A percentile compares a stretch with the other conserved stretches of the same genome.
Evolutionary conservation across 53 echinoderm and acorn worm genomes (phyloP).

Genomic region (Echinarachnius parma): DNA sequence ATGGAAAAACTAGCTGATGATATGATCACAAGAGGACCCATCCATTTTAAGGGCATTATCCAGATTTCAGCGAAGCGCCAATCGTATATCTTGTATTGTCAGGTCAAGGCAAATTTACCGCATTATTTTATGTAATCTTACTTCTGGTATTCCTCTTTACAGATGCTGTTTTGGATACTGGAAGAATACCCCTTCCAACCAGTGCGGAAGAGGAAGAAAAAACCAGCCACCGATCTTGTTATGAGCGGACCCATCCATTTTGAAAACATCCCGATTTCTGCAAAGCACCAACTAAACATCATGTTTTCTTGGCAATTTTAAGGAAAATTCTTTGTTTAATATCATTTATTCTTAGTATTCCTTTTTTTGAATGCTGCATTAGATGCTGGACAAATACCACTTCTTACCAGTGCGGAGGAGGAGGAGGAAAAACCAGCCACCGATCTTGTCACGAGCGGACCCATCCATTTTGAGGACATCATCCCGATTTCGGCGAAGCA

Average conservation of each 20-base stretch:
- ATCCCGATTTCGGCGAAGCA: slow-evolving; percentile 25
- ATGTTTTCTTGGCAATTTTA: too few relatives aligned
- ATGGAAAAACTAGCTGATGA: not conserved
- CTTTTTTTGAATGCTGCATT: not conserved
- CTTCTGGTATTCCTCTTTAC: not conserved
- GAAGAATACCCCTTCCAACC: not conserved
- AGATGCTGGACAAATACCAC: not conserved
- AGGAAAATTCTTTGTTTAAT: too few relatives aligned
- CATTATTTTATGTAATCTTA: too few relatives aligned
- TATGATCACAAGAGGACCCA: too few relatives aligned
- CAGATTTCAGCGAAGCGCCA: too few relatives aligned
- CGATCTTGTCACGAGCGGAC: not conserved
- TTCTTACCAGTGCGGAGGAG: not conserved
- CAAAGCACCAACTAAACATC: too few relatives aligned
- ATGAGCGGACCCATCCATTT: too few relatives aligned
- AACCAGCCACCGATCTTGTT: not conserved
- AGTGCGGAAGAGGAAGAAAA: not conserved
- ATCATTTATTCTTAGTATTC: not conserved
- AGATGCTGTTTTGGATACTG: not conserved
- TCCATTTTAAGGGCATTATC: too few relatives aligned
- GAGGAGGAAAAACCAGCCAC: not conserved
- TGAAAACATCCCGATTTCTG: too few relatives aligned
- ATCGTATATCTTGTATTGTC: too few relatives aligned
- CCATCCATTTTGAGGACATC: slow-evolving; percentile 20
- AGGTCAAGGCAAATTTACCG: too few relatives aligned